A percentile compares a stretch with the other conserved stretches of the same genome.
phyloP scores from a whole-genome alignment of 64 coral and sea anemone species.

The Astreopora myriophthalma region DNA sequence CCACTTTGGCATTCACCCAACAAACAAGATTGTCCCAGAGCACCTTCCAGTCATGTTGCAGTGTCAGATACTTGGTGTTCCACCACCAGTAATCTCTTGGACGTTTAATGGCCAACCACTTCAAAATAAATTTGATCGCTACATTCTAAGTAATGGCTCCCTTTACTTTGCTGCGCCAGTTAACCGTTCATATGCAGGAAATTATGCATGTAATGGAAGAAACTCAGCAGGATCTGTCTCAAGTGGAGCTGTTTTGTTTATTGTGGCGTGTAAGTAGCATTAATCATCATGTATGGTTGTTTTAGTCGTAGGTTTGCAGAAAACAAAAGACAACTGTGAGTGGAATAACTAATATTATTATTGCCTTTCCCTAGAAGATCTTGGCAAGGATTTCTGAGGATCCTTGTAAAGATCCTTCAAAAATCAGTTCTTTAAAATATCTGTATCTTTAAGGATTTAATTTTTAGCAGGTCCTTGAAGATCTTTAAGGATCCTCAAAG shows the following conservation, averaged over 20 bases:
- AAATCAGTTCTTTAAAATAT: too few relatives aligned
- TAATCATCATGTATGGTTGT: too few relatives aligned
- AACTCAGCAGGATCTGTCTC: slow-evolving; percentile 71
- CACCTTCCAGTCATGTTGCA: slow-evolving; percentile 60
- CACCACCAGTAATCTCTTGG: slow-evolving; percentile 82
- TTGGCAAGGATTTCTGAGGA: too few relatives aligned
- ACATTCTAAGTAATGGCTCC: slow-evolving; percentile 82
- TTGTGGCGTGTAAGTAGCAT: slow-evolving; percentile 93
- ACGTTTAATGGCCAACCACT: slow-evolving; percentile 44
- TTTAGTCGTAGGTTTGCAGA: too few relatives aligned
- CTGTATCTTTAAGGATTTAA: too few relatives aligned
- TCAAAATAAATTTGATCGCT: slow-evolving; percentile 50
- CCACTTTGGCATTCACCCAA: slow-evolving; percentile 82
- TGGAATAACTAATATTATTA: too few relatives aligned
- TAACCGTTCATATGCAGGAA: slow-evolving; percentile 74
- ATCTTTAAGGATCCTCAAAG: too few relatives aligned
- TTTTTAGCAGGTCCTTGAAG: too few relatives aligned
- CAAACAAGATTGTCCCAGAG: slow-evolving; percentile 67
- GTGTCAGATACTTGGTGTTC: slow-evolving; percentile 84
- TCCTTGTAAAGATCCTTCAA: too few relatives aligned
- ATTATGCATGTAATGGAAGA: slow-evolving; percentile 79
- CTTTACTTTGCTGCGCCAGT: slow-evolving; percentile 65
- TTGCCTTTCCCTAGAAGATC: too few relatives aligned
- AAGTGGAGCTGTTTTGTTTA: slow-evolving; percentile 70
- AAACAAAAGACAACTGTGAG: too few relatives aligned